Conservation (phyloP, 2,113 vertebrate species). For the Haliaeetus leucogaster region DNA sequence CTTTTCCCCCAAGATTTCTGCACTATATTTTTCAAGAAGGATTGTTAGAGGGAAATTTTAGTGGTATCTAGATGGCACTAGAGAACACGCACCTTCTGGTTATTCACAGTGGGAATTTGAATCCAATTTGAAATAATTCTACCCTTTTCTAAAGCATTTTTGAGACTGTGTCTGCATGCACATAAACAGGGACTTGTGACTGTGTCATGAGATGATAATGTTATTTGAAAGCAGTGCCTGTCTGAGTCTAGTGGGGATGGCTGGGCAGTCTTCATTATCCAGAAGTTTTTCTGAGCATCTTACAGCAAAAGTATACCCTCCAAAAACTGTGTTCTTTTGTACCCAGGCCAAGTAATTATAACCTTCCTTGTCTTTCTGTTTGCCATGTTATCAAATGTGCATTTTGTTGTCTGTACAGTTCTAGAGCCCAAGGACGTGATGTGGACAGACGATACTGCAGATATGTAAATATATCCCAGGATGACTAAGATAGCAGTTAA, state of each 20-base stretch:
- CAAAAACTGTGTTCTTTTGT: not conserved
- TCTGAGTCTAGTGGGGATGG: not conserved
- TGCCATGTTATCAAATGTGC: not conserved
- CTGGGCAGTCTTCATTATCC: not conserved
- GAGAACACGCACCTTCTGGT: not conserved
- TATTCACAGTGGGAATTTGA: not conserved
- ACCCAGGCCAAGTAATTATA: not conserved
- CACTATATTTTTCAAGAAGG: not conserved
- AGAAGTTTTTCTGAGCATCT: not conserved
- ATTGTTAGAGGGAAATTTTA: not conserved
- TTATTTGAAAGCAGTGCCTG: not conserved
- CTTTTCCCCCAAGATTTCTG: not conserved
- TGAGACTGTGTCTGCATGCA: not conserved
- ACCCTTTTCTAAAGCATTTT: not conserved
- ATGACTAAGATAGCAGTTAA: not conserved
- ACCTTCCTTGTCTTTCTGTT: not conserved
- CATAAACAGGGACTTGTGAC: not conserved
- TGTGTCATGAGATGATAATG: not conserved
- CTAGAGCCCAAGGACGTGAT: not conserved
- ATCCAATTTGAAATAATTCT: not conserved
- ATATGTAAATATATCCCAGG: not conserved
- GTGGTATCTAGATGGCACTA: not conserved
- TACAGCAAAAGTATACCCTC: not conserved
- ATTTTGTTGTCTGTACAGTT: not conserved
- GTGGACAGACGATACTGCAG: not conserved